Percentiles rank a stretch among this genome's conserved stretches.
These are phyloP conservation scores for Sebastes matsubarae DNA, from an alignment of 2,797 vertebrate species.

Conservation along the genomic window DNA sequence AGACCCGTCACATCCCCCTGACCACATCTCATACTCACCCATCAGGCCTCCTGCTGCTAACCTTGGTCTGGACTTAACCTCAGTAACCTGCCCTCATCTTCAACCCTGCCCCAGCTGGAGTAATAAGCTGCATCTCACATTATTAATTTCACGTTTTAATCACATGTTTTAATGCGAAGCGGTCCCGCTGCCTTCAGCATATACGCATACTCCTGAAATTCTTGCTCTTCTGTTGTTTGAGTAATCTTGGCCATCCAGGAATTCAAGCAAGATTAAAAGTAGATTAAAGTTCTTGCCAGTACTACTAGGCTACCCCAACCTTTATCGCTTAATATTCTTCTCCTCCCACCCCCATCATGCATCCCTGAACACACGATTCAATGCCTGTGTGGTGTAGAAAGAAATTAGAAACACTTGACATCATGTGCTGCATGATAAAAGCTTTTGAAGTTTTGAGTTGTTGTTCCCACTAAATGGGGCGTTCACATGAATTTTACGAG, in stretches of 20 bases:
- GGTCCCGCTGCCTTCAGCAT: not conserved
- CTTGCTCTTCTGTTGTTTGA: not conserved
- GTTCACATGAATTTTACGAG: too few relatives aligned
- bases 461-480: too few relatives aligned
- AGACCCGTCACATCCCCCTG: slow-evolving; percentile 60
- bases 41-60: slow-evolving; percentile 47
- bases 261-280: too few relatives aligned
- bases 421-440: too few relatives aligned
- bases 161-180: not conserved
- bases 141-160: slow-evolving; percentile 3
- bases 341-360: too few relatives aligned
- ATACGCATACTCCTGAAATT: not conserved
- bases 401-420: too few relatives aligned
- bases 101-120: slow-evolving; percentile 24
- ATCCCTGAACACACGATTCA: too few relatives aligned
- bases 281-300: too few relatives aligned
- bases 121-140: slow-evolving; percentile 19
- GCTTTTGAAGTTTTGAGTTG: too few relatives aligned
- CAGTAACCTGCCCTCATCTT: slow-evolving; percentile 51
- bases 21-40: slow-evolving; percentile 66
- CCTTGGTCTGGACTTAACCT: slow-evolving; percentile 66
- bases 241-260: not conserved
- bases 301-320: too few relatives aligned
- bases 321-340: too few relatives aligned
- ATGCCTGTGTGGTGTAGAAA: too few relatives aligned